Base-by-base conservation (phyloP, 37 sponge, comb jelly and placozoan species). In the Chondrilla cf. caribensis region DNA sequence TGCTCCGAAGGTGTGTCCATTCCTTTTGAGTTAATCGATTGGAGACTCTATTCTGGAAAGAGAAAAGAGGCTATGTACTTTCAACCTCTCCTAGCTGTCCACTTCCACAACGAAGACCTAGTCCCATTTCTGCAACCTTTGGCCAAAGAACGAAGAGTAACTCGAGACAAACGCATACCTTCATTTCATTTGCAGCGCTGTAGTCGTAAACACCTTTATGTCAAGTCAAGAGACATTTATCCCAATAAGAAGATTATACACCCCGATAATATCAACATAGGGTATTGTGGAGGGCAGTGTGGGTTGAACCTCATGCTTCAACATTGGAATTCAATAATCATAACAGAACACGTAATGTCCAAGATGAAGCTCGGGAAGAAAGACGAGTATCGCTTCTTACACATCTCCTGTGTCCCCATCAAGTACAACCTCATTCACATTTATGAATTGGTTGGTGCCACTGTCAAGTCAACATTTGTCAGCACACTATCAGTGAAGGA, bases 361-460 rank as follows among this genome's bases (percentile, higher is more conserved):
- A 25, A 78, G 17, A 28, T 60, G 14, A 11, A 47, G 26, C 17
- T 38, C 11, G 6, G 44, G 35, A 9, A 0, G 15, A 15, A 17
- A 9, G 58, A 29, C 17, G 29, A 4, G 17, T 70, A 66, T 40
- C 17, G 14, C 18, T 31, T 32, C 6, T 57, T 21, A 22, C 83
- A 82, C 22, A 66, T 22, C 0, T 84, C 78, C 25, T 89, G 90
- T 70, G 83, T 82, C 14, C 90, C 90, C 25, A 58, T 59, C 39
- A 79, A 70, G 35, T 89, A 89, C 83, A 35, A 51, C 18, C 42
- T 70, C 0, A 3, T 83, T 5, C 36, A 75, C 14, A 42, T 85
- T 8, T n/a, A 67, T 0, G 32, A 31, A 1, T 25, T 31, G 32
- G 70, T 5, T 6, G 79, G 59, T 51, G 37, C 39, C 15, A 37